Percentiles rank a stretch among this genome's conserved stretches.
Conservation (phyloP, 2,797 vertebrate species). For the Vultur gryphus region DNA sequence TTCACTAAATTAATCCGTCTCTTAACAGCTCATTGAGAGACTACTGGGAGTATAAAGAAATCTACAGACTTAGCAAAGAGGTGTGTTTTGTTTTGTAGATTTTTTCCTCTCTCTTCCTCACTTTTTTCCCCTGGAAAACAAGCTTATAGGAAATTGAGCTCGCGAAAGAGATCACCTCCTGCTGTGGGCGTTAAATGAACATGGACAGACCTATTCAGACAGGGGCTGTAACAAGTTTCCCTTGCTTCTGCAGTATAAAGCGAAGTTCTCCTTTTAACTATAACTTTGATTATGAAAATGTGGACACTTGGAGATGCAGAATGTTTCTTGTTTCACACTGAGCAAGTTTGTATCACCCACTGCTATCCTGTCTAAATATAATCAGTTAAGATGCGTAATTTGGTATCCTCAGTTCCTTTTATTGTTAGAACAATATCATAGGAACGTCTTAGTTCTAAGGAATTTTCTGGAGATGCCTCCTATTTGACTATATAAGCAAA, state of each 20-base stretch:
- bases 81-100: background rate
- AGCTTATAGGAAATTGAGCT: background rate
- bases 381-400: background rate
- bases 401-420: background rate
- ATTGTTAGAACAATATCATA: background rate
- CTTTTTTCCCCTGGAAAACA: rapidly evolving
- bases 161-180: background rate
- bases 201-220: background rate
- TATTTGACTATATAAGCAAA: background rate
- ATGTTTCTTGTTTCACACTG: background rate
- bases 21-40: background rate
- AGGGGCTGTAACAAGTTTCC: background rate
- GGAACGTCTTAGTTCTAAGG: background rate
- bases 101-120: background rate
- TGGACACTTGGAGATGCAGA: background rate
- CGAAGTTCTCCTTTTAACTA: background rate
- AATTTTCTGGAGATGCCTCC: background rate
- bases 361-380: background rate
- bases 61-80: background rate
- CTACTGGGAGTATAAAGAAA: background rate
- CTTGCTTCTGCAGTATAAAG: background rate
- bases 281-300: background rate
- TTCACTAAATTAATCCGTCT: background rate
- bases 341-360: background rate
- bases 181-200: background rate